phyloP scores from a whole-genome alignment of 2,888 invertebrate genomes.

The Acronicta alni region DNA sequence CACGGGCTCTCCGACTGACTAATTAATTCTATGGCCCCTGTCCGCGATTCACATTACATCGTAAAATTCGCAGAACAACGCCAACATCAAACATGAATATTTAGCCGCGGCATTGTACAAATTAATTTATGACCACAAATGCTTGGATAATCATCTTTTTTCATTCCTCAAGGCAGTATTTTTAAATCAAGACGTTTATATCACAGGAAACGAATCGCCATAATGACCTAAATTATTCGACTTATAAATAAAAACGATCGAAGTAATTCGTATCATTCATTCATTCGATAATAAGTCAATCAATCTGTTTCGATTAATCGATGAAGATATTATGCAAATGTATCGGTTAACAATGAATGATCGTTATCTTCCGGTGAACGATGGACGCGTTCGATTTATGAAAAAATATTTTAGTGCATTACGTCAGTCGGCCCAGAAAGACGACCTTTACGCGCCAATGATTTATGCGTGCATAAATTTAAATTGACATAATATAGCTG shows the following conservation, averaged over 20 bases:
- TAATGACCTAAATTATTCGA: constrained; percentile 44
- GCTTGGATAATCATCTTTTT: constrained; percentile 46
- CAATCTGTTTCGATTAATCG: constrained; percentile 47
- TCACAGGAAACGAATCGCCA: constrained; percentile 28
- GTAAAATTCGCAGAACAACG: constrained; percentile 59
- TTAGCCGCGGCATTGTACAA: constrained; percentile 63
- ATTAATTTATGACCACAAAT: constrained; percentile 66
- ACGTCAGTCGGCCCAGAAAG: constrained; percentile 69
- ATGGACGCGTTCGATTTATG: constrained; percentile 47
- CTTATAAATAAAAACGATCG: constrained; percentile 44
- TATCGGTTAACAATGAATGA: constrained; percentile 51
- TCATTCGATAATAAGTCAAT: constrained; percentile 53
- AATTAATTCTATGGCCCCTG: constrained; percentile 71
- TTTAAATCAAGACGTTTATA: constrained; percentile 43
- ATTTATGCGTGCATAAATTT: constrained; percentile 63
- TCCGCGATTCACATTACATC: constrained; percentile 43
- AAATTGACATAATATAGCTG: constrained; percentile 55
- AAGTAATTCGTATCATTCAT: constrained; percentile 33
- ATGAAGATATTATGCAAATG: constrained; percentile 47
- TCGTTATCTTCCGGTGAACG: constrained; percentile 45
- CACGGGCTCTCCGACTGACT: constrained; percentile 61
- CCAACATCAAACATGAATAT: constrained; percentile 60
- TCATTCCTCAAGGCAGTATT: constrained; percentile 28
- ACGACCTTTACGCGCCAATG: constrained; percentile 58
- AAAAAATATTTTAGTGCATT: constrained; percentile 50